phyloP scores from a whole-genome alignment of 2,888 invertebrate species.

The Lithophane ornitopus region DNA sequence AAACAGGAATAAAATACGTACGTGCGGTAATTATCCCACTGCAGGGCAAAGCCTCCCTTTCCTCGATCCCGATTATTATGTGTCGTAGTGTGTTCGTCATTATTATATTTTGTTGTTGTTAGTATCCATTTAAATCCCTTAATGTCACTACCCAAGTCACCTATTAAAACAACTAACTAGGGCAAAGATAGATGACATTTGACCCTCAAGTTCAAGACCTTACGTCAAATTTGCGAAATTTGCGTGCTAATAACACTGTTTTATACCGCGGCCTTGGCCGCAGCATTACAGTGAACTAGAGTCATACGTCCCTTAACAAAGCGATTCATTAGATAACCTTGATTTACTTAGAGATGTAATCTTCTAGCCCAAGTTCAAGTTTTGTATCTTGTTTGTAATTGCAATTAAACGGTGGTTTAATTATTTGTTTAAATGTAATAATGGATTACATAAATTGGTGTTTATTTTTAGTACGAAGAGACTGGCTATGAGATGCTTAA shows the following conservation, averaged over 20 bases:
- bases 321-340: constrained; percentile 61
- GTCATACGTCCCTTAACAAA: constrained; percentile 50
- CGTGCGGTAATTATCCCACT: too few relatives aligned
- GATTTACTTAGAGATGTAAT: constrained; percentile 60
- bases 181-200: background rate
- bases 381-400: constrained; percentile 38
- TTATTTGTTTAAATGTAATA: constrained; percentile 9
- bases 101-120: background rate
- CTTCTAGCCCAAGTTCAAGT: constrained; percentile 70
- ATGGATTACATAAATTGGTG: background rate
- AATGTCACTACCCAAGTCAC: background rate
- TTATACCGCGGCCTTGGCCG: constrained; percentile 35
- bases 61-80: too few relatives aligned
- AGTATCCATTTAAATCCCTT: background rate
- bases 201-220: constrained; percentile 42
- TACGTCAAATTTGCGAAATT: constrained; percentile 33
- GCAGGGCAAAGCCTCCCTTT: too few relatives aligned
- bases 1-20: background rate
- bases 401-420: constrained; percentile 56
- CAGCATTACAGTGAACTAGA: constrained; percentile 31
- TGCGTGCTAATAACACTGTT: constrained; percentile 35
- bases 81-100: too few relatives aligned
- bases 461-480: background rate
- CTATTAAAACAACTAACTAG: constrained; percentile 19
- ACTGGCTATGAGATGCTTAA: too few relatives aligned